These are phyloP conservation scores for Phycodurus eques DNA, from an alignment of 2,113 vertebrate species.

Conservation along the genomic window DNA sequence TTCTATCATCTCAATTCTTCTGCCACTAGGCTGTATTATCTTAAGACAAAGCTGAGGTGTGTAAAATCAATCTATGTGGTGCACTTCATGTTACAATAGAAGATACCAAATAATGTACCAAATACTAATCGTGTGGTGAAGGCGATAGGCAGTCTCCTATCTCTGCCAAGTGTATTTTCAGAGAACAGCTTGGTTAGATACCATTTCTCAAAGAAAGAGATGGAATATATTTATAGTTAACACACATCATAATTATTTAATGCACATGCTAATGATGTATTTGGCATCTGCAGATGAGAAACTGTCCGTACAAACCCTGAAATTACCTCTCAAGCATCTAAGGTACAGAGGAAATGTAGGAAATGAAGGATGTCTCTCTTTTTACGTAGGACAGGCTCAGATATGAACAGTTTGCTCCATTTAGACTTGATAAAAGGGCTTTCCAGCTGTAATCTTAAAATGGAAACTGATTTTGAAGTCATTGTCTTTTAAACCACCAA, in stretches of 20 bases:
- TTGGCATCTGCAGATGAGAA: neutral
- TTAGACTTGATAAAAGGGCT: neutral
- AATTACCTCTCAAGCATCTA: neutral
- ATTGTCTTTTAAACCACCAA: neutral
- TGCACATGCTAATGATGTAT: neutral
- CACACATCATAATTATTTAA: neutral
- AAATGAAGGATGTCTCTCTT: neutral
- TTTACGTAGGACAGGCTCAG: neutral
- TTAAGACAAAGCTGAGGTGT: slow-evolving; percentile 49
- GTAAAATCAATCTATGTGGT: slow-evolving; percentile 4
- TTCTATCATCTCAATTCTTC: slow-evolving; percentile 2
- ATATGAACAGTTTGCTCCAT: neutral
- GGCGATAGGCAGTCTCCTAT: slow-evolving; percentile 29
- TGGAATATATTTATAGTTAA: slow-evolving; percentile 11
- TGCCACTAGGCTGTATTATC: slow-evolving; percentile 39
- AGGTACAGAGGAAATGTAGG: neutral
- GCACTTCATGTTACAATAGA: slow-evolving; percentile 58
- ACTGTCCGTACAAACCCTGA: no score
- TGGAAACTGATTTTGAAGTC: slow-evolving; percentile 12
- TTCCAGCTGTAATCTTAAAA: slow-evolving; percentile 9
- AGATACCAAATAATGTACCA: slow-evolving; percentile 52
- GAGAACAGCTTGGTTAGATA: slow-evolving; percentile 4
- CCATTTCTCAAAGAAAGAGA: slow-evolving; percentile 15
- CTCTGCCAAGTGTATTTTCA: slow-evolving; percentile 28
- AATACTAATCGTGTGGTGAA: slow-evolving; percentile 40